These are phyloP conservation scores for Odobenus rosmarus DNA, from an alignment of 2,113 vertebrate species.

Conservation along the genomic window DNA sequence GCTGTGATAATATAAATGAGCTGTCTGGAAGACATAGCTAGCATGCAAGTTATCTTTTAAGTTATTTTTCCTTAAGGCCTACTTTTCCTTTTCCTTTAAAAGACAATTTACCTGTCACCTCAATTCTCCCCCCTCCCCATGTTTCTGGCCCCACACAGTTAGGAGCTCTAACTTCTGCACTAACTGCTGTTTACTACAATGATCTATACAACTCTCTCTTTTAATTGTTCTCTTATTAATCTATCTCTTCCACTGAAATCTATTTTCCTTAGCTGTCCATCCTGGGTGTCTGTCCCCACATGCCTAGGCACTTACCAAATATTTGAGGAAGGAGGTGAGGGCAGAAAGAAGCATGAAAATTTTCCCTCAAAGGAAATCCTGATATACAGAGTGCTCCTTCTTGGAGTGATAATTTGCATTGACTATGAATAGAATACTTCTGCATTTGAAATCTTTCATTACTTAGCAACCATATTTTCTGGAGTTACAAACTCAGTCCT, in stretches of 20 bases:
- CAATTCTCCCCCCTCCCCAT: neutral
- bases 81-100: constrained; percentile 22
- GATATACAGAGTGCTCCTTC: neutral
- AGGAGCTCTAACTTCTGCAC: neutral
- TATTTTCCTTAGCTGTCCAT: neutral
- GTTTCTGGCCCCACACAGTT: neutral
- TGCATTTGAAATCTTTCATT: constrained; percentile 12
- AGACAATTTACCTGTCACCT: neutral
- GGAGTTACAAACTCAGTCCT: neutral
- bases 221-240: neutral
- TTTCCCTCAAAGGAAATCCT: neutral
- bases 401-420: neutral
- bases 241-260: neutral
- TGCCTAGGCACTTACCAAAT: neutral
- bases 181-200: neutral
- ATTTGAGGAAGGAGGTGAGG: neutral
- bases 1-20: neutral
- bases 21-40: neutral
- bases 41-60: neutral
- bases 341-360: neutral
- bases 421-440: neutral
- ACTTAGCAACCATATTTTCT: neutral
- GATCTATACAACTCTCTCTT: neutral
- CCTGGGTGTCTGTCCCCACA: neutral
- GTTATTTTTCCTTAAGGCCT: neutral